These are phyloP conservation scores for Tinamus guttatus DNA, from an alignment of 2,113 vertebrate species.

Conservation along the genomic window DNA sequence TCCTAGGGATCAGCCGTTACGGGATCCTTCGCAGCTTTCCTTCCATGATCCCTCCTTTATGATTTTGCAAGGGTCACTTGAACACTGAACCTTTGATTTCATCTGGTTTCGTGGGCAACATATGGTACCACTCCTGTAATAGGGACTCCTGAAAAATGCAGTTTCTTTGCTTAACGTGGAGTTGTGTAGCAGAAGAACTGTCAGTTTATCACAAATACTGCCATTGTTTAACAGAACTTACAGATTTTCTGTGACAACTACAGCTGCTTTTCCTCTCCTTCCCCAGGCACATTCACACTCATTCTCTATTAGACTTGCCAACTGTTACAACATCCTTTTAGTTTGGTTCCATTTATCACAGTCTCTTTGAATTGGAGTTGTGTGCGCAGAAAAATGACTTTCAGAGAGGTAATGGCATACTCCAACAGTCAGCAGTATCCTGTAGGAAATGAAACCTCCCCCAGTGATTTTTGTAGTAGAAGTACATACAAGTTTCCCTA, in stretches of 20 bases:
- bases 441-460: background rate
- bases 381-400: background rate
- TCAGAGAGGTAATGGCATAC: background rate
- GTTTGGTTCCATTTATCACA: slow-evolving; percentile 26
- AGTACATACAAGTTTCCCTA: background rate
- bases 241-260: background rate
- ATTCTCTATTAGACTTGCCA: slow-evolving; percentile 27
- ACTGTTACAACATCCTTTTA: background rate
- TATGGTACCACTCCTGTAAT: background rate
- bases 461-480: background rate
- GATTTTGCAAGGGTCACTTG: background rate
- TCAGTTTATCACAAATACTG: background rate
- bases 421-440: slow-evolving; percentile 4
- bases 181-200: background rate
- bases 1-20: background rate
- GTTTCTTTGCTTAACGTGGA: background rate
- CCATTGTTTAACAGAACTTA: slow-evolving; percentile 13
- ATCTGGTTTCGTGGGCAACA: background rate
- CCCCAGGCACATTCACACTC: background rate
- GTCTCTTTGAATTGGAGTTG: background rate
- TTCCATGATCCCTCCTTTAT: background rate
- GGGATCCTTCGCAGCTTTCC: background rate
- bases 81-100: background rate
- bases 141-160: background rate
- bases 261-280: slow-evolving; percentile 32